Percentiles rank a stretch among this genome's conserved stretches.
phyloP scores from a whole-genome alignment of 2,888 invertebrate species.

The Acronicta aceris region DNA sequence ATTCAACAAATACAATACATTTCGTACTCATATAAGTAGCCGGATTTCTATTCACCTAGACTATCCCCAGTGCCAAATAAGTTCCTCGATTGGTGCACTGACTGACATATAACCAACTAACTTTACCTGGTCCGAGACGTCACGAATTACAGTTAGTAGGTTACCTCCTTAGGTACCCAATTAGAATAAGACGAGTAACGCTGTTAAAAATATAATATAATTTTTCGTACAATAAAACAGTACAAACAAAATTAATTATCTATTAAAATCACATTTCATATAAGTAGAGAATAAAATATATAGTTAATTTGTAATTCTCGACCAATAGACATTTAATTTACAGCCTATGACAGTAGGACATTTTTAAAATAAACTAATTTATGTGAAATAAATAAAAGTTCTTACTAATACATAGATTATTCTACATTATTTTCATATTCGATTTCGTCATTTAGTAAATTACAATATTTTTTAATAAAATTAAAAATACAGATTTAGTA shows the following conservation, averaged over 20 bases:
- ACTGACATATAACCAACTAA: no score
- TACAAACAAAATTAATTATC: conserved; percentile 67
- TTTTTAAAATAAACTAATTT: conserved; percentile 20
- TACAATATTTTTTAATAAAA: conserved; percentile 16
- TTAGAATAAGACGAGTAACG: conserved; percentile 30
- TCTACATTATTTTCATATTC: conserved; percentile 33
- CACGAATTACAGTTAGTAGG: no score
- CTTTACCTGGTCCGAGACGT: no score
- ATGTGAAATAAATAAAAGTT: conserved; percentile 22
- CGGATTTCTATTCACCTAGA: no score
- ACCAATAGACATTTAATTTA: conserved; percentile 33
- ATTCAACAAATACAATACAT: no score
- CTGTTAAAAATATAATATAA: conserved; percentile 67
- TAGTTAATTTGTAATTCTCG: conserved; percentile 36
- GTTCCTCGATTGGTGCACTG: neutral
- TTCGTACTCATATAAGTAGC: no score
- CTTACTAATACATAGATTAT: conserved; percentile 16
- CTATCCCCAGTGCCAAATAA: no score
- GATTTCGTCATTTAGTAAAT: conserved; percentile 31
- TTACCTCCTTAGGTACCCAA: neutral
- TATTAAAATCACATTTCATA: conserved; percentile 64
- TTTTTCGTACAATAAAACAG: conserved; percentile 67
- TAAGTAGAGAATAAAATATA: conserved; percentile 40
- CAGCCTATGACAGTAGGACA: conserved; percentile 14
- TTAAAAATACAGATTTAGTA: conserved; percentile 7